These are phyloP conservation scores for Cantharis lateralis DNA, from an alignment of 2,888 invertebrate genomes.

Conservation along the genomic window DNA sequence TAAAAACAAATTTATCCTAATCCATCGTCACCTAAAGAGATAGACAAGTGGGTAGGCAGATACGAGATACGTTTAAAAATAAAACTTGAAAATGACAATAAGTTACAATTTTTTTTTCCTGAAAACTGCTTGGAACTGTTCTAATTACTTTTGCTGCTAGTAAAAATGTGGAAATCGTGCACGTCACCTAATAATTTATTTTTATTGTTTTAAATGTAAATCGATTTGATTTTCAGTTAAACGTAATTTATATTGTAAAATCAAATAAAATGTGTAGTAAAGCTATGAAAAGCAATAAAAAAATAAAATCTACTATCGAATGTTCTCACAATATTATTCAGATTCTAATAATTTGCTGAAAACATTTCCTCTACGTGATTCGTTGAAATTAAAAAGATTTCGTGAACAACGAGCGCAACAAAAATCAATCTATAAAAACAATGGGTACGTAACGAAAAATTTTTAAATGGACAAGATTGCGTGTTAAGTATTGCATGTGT, in stretches of 20 bases:
- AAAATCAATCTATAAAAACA: background rate
- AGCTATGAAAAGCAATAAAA: constrained; percentile 27
- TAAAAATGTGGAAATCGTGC: background rate
- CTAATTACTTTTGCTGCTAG: background rate
- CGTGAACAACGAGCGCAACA: background rate
- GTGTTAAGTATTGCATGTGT: constrained; percentile 52
- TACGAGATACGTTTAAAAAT: background rate
- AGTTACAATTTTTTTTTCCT: background rate
- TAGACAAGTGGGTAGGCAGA: background rate
- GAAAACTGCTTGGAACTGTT: background rate
- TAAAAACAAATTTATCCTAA: background rate
- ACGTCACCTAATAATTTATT: background rate
- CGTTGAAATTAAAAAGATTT: background rate
- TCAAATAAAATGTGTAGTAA: constrained; percentile 19
- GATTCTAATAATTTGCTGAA: constrained; percentile 13
- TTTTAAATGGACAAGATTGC: constrained; percentile 38
- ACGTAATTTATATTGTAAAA: constrained; percentile 8
- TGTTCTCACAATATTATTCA: constrained; percentile 32
- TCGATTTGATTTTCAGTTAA: background rate
- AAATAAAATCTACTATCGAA: constrained; percentile 27
- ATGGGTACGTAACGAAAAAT: constrained; percentile 18
- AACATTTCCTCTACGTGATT: constrained; percentile 1
- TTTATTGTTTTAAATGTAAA: background rate
- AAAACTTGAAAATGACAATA: background rate
- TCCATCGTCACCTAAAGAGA: background rate